phyloP scores from a whole-genome alignment of 2,113 vertebrate genomes.

The Macquaria ambigua region DNA sequence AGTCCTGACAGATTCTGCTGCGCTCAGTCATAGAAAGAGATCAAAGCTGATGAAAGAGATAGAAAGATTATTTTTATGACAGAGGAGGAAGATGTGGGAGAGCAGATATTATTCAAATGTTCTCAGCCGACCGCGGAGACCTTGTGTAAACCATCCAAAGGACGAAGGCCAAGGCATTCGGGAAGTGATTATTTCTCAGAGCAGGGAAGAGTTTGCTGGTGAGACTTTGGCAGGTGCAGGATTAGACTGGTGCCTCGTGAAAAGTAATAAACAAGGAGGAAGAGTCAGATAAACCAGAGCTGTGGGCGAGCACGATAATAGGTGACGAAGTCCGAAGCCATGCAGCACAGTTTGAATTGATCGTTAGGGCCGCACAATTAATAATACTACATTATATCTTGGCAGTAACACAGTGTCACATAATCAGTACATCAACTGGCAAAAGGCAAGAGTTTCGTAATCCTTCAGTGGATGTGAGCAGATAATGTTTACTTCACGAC shows the following conservation, averaged over 20 bases:
- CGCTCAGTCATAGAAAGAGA: background rate
- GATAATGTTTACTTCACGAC: background rate
- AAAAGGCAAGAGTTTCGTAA: background rate
- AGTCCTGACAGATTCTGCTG: background rate
- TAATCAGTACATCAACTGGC: background rate
- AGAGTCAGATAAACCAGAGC: background rate
- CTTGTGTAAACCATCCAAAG: background rate
- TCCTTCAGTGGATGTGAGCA: background rate
- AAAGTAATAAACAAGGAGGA: background rate
- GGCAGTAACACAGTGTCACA: background rate
- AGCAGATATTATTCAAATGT: conserved; percentile 2
- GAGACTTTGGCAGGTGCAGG: background rate
- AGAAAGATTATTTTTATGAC: background rate
- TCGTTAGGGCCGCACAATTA: fast-evolving
- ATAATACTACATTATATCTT: background rate
- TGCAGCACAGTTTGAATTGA: background rate
- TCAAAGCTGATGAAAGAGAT: background rate
- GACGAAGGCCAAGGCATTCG: conserved; percentile 9
- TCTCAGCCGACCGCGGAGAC: conserved; percentile 3
- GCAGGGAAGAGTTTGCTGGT: background rate
- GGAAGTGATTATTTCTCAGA: conserved; percentile 12
- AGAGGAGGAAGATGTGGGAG: background rate
- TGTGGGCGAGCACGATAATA: background rate
- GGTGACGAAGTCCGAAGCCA: background rate
- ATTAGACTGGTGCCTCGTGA: background rate